Evolutionary conservation across 2,888 invertebrate species (phyloP), one percentile per base, ranked within the genome.

Genomic region (Hoplodrina ambigua): DNA sequence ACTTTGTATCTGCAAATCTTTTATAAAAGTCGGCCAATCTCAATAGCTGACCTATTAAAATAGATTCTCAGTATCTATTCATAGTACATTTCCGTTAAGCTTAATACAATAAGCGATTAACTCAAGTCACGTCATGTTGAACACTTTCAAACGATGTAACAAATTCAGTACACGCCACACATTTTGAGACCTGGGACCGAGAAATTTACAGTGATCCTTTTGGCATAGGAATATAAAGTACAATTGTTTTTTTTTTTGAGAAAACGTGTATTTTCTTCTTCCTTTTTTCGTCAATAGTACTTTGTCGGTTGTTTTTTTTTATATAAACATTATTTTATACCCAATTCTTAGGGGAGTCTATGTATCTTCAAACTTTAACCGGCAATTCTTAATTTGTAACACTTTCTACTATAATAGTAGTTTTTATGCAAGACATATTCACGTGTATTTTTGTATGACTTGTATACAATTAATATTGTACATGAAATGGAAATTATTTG

Each of bases 111-210:
- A 63, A 57, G 17, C 25, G 13, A 72, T 72, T 72, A 75, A 75
- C 15, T 53, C 79, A 25, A n/a, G 25, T 75, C 78, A 75, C 75
- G 78, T 56, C 8, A 50, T 37, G n/a, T 50, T 30, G 11, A 75
- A 56, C 75, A 78, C 78, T 78, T 71, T 78, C 72, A 20, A 75
- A 57, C 49, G 4, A 56, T 52, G 30, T 62, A 53, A 53, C 11
- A 25, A 11, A 78, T 72, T 61, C 78, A 11, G 8, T 2, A 46
- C 71, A 64, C 56, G 60, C 13, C 19, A 8, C n/a, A 41, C 25
- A 37, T 41, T 49, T 77, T 77, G 33, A 58, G 44, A 20, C 20
- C 20, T 46, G 15, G 25, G 17, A 19, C 5, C 20, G 17, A 50
- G 17, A 56, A 55, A 65, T 65, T 64, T 19, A 44, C 66, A 50